phyloP scores from a whole-genome alignment of 2,888 invertebrate species.

The Eumacrocentrus americanus region DNA sequence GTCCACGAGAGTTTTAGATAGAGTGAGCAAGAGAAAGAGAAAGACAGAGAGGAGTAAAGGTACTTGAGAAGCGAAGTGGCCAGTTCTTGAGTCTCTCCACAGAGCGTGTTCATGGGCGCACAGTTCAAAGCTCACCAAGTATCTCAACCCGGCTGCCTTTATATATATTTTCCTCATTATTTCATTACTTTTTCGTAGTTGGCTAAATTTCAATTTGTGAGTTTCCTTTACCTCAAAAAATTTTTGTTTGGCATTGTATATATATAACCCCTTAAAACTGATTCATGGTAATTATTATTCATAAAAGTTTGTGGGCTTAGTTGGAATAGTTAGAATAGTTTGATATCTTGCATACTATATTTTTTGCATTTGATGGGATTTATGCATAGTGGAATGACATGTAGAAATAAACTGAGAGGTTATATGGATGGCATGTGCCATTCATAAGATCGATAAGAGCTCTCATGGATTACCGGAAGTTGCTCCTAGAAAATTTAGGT shows the following conservation, averaged over 20 bases:
- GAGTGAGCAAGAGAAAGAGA: slow-evolving; percentile 38
- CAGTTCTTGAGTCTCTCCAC: slow-evolving; percentile 44
- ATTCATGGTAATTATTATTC: too few relatives aligned
- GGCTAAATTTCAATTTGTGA: slow-evolving; percentile 28
- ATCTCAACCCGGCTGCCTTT: slow-evolving; percentile 28
- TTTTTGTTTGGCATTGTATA: too few relatives aligned
- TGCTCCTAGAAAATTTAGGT: slow-evolving; percentile 40
- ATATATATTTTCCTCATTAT: slow-evolving; percentile 39
- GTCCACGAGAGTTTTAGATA: too few relatives aligned
- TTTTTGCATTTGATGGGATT: too few relatives aligned
- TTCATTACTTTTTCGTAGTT: slow-evolving; percentile 32
- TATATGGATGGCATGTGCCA: slow-evolving; percentile 4
- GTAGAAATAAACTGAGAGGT: too few relatives aligned
- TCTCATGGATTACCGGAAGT: slow-evolving; percentile 35
- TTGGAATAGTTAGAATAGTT: too few relatives aligned
- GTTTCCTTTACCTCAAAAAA: too few relatives aligned
- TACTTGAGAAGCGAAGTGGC: slow-evolving; percentile 47
- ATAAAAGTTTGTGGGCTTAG: too few relatives aligned
- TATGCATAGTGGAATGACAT: too few relatives aligned
- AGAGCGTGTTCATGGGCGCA: slow-evolving; percentile 31
- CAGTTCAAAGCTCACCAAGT: slow-evolving; percentile 41
- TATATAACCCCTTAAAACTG: too few relatives aligned
- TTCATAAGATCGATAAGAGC: slow-evolving; percentile 24
- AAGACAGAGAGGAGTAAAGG: slow-evolving; percentile 44
- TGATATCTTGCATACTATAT: too few relatives aligned